These are phyloP conservation scores for Symphodus melops DNA, from an alignment of 2,113 vertebrate species.

Conservation along the genomic window DNA sequence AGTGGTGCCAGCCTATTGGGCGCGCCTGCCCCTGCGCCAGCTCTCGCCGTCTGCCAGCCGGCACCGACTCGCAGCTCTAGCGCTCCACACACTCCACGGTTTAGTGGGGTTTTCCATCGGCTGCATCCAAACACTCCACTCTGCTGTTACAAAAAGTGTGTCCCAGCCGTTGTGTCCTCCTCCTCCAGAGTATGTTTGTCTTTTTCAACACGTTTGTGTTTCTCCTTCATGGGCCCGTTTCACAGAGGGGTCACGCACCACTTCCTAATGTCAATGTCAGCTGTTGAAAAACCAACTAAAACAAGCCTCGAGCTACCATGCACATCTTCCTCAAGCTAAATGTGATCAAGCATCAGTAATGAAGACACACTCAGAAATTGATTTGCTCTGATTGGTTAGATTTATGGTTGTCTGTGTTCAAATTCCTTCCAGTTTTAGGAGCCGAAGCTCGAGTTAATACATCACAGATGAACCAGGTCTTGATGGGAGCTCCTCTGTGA, in stretches of 20 bases:
- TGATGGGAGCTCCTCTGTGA: conserved; percentile 48
- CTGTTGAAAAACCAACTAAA: neutral
- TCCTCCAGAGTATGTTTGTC: neutral
- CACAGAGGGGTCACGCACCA: conserved; percentile 4
- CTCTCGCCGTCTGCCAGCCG: conserved; percentile 42
- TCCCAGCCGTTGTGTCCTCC: conserved; percentile 5
- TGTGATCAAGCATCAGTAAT: conserved; percentile 21
- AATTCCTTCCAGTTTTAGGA: conserved; percentile 5
- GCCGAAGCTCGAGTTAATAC: conserved; percentile 7
- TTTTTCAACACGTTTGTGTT: conserved; percentile 12
- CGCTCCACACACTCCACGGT: neutral
- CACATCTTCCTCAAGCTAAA: neutral
- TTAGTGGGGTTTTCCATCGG: conserved; percentile 43
- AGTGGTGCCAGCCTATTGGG: conserved; percentile 60
- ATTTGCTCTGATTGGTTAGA: conserved; percentile 17
- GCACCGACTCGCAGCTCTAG: conserved; percentile 37
- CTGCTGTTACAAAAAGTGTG: conserved; percentile 3
- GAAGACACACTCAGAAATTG: conserved; percentile 20
- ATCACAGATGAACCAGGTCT: conserved; percentile 35
- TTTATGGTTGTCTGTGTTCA: neutral
- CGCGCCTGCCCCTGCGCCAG: conserved; percentile 40
- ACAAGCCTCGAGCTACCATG: neutral
- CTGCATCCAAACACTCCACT: conserved; percentile 37
- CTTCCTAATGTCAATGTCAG: neutral
- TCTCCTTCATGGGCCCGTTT: conserved; percentile 8